phyloP scores from a whole-genome alignment of 2,797 vertebrate genomes.

The Takifugu rubripes region DNA sequence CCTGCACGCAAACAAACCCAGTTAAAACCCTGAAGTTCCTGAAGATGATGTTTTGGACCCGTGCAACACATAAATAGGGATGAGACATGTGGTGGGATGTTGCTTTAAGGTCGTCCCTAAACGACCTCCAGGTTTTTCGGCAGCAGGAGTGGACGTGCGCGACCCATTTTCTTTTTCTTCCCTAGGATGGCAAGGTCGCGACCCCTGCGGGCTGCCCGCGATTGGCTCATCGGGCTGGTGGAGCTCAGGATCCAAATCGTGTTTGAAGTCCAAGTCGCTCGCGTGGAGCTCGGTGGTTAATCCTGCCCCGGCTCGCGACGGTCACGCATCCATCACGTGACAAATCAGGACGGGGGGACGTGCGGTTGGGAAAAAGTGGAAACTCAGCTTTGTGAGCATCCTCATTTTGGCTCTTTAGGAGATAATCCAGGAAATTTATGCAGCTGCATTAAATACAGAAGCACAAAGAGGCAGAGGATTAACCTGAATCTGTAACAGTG shows the following conservation, averaged over 20 bases:
- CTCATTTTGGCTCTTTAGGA: slow-evolving; percentile 1
- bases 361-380: neutral
- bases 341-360: too few relatives aligned
- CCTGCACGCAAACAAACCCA: too few relatives aligned
- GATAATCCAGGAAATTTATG: slow-evolving; percentile 28
- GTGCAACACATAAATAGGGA: too few relatives aligned
- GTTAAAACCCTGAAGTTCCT: neutral
- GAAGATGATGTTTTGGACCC: too few relatives aligned
- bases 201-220: neutral
- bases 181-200: neutral
- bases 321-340: neutral
- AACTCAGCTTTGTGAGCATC: slow-evolving; percentile 18
- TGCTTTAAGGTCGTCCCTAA: neutral
- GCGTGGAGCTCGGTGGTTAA: too few relatives aligned
- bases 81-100: neutral
- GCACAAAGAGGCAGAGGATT: slow-evolving; percentile 44
- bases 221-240: neutral
- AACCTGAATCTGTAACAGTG: slow-evolving; percentile 48
- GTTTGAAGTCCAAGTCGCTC: too few relatives aligned
- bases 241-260: neutral
- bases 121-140: neutral
- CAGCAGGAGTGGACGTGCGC: neutral
- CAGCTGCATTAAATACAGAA: slow-evolving; percentile 20
- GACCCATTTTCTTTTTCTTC: neutral
- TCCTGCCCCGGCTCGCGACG: neutral